phyloP scores from a whole-genome alignment of 2,113 vertebrate species.

The Hippocampus comes region DNA sequence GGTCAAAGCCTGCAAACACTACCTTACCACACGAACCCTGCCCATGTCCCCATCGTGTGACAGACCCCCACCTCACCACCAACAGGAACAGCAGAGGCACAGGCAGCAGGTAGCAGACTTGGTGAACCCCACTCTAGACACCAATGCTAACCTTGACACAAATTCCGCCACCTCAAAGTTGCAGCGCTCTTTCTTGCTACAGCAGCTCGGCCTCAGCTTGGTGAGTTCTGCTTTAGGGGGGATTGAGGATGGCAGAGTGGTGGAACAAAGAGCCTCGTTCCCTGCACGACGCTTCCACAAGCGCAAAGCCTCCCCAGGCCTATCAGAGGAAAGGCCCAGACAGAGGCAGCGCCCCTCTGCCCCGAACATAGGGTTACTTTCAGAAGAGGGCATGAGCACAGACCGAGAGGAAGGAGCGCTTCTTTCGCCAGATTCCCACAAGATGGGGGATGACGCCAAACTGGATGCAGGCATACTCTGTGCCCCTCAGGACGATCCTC shows the following conservation, averaged over 20 bases:
- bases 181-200: constrained; percentile 92
- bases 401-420: constrained; percentile 66
- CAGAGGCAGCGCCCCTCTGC: constrained; percentile 78
- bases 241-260: constrained; percentile 61
- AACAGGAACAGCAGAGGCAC: constrained; percentile 64
- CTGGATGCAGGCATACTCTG: constrained; percentile 56
- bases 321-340: constrained; percentile 81
- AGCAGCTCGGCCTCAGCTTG: constrained; percentile 91
- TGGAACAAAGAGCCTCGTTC: constrained; percentile 82
- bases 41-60: constrained; percentile 85
- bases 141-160: constrained; percentile 41
- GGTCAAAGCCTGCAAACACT: constrained; percentile 97
- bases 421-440: constrained; percentile 87
- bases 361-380: constrained; percentile 74
- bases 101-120: constrained; percentile 69
- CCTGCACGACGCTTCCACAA: constrained; percentile 89
- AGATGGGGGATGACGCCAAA: constrained; percentile 84
- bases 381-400: constrained; percentile 52
- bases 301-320: constrained; percentile 80
- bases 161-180: constrained; percentile 71
- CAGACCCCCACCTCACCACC: constrained; percentile 44
- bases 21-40: constrained; percentile 89
- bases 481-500: constrained; percentile 84
- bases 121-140: constrained; percentile 35
- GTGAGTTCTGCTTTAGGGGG: constrained; percentile 87